Percentiles rank a stretch among this genome's conserved stretches.
phyloP scores from a whole-genome alignment of 2,888 invertebrate species.

The Drosophila basisetae region DNA sequence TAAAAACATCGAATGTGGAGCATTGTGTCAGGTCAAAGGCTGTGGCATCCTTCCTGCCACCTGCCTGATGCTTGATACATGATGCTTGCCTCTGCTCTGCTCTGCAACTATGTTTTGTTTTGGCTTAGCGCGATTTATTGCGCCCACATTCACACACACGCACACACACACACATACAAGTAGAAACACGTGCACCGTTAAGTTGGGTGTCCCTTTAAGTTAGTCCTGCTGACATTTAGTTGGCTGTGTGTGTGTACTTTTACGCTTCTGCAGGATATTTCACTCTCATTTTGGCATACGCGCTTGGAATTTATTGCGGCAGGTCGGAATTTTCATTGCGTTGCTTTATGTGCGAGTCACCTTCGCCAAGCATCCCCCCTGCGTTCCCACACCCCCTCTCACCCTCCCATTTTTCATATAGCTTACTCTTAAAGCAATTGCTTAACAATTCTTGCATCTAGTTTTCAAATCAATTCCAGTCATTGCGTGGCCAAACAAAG shows the following conservation, averaged over 20 bases:
- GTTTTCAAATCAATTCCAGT: slow-evolving; percentile 1
- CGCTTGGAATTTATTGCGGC: slow-evolving; percentile 79
- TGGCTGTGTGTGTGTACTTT: slow-evolving; percentile 29
- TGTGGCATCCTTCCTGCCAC: slow-evolving; percentile 41
- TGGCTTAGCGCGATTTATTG: slow-evolving; percentile 78
- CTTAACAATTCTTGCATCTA: slow-evolving; percentile 2
- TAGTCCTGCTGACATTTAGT: slow-evolving; percentile 22
- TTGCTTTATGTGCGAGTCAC: slow-evolving; percentile 27
- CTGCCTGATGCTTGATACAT: slow-evolving; percentile 55
- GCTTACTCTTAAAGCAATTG: slow-evolving; percentile 10
- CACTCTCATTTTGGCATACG: slow-evolving; percentile 68
- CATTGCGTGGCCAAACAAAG: neutral
- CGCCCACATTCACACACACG: slow-evolving; percentile 29
- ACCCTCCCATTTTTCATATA: neutral
- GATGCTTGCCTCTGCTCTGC: slow-evolving; percentile 44
- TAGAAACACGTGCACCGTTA: neutral
- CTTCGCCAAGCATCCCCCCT: neutral
- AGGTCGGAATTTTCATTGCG: slow-evolving; percentile 82
- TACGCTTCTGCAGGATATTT: slow-evolving; percentile 53
- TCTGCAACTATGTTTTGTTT: slow-evolving; percentile 67
- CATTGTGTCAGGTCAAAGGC: slow-evolving; percentile 82
- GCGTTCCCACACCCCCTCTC: neutral
- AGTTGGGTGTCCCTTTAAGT: slow-evolving; percentile 34
- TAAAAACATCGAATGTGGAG: slow-evolving; percentile 80
- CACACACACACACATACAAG: slow-evolving; percentile 13